These are phyloP conservation scores for Tychaedon coryphoeus DNA, from an alignment of 2,113 vertebrate genomes.

Conservation along the genomic window DNA sequence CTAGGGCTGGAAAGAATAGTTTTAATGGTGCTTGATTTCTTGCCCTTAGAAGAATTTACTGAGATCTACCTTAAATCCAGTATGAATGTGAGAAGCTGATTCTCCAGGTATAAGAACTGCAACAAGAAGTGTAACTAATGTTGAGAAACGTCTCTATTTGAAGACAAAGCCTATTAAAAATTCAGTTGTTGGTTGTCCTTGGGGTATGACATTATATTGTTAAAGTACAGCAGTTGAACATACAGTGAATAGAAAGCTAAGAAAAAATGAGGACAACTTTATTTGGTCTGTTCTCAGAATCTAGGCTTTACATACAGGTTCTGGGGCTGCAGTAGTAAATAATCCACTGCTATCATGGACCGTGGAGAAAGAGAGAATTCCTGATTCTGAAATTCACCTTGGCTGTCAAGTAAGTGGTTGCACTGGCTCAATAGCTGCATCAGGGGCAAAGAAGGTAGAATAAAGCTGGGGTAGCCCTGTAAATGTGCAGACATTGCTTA, in stretches of 20 bases:
- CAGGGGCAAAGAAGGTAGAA: not conserved
- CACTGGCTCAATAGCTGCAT: not conserved
- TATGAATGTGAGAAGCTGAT: not conserved
- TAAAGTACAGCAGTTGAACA: not conserved
- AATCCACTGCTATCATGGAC: not conserved
- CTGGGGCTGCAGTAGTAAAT: not conserved
- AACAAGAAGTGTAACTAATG: not conserved
- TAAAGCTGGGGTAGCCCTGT: not conserved
- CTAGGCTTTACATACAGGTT: fast-evolving
- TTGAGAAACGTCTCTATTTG: not conserved
- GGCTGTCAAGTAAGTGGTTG: not conserved
- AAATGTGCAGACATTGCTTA: not conserved
- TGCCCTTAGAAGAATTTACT: not conserved
- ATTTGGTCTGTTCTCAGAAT: not conserved
- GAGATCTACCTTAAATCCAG: not conserved
- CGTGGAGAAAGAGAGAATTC: not conserved
- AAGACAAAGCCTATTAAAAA: not conserved
- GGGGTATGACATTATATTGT: not conserved
- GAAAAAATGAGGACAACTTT: not conserved
- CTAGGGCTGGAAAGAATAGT: not conserved
- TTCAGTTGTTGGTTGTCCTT: not conserved
- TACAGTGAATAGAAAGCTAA: not conserved
- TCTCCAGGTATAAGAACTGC: not conserved
- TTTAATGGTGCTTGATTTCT: not conserved
- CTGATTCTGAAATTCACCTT: not conserved